These are phyloP conservation scores for Melanotaenia parkinsoni DNA, from an alignment of 2,797 vertebrate genomes.

Conservation along the genomic window DNA sequence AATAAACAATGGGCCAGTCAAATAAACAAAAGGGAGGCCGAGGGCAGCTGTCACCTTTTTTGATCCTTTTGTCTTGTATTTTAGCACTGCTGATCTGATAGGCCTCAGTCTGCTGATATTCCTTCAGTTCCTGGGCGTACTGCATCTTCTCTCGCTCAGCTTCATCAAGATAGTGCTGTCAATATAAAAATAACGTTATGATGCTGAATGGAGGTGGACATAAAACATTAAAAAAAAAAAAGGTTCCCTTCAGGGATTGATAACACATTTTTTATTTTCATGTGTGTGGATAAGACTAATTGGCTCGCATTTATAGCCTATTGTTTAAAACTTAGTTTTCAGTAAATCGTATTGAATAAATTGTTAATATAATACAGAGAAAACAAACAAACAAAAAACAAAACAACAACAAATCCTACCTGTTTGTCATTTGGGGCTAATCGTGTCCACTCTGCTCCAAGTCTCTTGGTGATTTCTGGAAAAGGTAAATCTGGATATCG, in stretches of 20 bases:
- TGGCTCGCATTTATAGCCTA: neutral
- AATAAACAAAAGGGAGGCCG: neutral
- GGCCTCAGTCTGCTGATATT: constrained; percentile 97
- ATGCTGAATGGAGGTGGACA: neutral
- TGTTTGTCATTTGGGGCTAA: constrained; percentile 91
- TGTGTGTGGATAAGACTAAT: neutral
- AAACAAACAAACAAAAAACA: neutral
- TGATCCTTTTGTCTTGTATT: constrained; percentile 95
- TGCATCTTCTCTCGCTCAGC: constrained; percentile 96
- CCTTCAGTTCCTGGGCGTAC: constrained; percentile 93
- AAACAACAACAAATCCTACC: constrained; percentile 74
- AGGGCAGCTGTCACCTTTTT: constrained; percentile 86
- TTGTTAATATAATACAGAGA: too few species aligned
- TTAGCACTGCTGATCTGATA: constrained; percentile 94
- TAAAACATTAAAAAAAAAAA: neutral
- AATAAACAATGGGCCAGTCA: neutral
- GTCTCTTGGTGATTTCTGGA: constrained; percentile 97
- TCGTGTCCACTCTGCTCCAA: constrained; percentile 96
- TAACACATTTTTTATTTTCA: neutral
- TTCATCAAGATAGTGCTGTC: constrained; percentile 93
- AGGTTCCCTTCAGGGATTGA: neutral
- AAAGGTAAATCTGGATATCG: constrained; percentile 94
- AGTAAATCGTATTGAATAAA: too few species aligned
- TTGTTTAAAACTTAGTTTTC: neutral
- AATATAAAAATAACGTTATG: constrained; percentile 4